Evolutionary conservation across 2,113 vertebrate species (phyloP), one percentile per base, ranked within the genome.

Genomic region (Oncorhynchus masou): DNA sequence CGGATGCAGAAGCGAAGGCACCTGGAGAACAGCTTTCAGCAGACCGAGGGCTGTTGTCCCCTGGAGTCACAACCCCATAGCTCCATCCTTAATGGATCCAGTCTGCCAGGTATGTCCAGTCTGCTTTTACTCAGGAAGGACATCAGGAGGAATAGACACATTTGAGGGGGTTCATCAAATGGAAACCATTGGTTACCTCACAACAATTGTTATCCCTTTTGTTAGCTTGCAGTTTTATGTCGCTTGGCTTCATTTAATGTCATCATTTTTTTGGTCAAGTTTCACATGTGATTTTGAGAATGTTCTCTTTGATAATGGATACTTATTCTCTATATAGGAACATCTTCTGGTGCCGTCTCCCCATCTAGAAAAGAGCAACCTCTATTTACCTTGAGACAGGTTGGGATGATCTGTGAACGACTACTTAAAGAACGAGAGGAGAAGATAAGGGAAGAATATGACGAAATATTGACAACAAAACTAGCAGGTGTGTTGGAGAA

Each of bases 351-450:
- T 84, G 87, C 94, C 54, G 92, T 93, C 48, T 97, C 97, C 69
- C 97, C 97, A 74, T 92, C 93, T 88, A 96, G 95, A 92, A 97
- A 95, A 92, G 97, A 97, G 92, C 97, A 98, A 93, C 97, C 98
- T n/a, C 89, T 99, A 68, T 99, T 99, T 91, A 99, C 97, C 84
- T 93, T 99, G 82, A 92, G 95, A 85, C 98, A 99, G 92, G 98
- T 99, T 79, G 98, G 97, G 83, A 96, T 99, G 96, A 99, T 99
- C 87, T 99, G 98, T 90, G 97, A 99, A 92, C 95, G 98, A 88
- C 95, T 99, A 89, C 94, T 99, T 91, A 99, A 98, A 93, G 98
- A 99, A 82, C 94, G 96, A 24, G 97, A 99, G 94, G 98, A 99
- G 84, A 98, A 99, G 91, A 94, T 99, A 73, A 95, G 96, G 79